Conservation (phyloP, 2,113 vertebrate genomes). For the Picathartes gymnocephalus region DNA sequence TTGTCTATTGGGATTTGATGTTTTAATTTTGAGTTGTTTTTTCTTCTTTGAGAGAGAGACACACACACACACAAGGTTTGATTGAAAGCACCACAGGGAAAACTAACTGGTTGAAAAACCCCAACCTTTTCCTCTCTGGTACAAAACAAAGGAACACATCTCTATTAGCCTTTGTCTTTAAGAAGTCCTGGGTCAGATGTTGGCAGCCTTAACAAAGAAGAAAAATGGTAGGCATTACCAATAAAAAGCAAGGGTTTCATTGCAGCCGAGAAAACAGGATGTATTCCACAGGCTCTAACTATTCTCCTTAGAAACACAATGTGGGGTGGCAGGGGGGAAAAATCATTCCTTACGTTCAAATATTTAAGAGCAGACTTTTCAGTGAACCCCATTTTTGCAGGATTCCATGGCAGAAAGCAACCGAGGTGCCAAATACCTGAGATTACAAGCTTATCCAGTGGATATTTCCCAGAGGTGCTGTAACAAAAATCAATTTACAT, state of each 20-base stretch:
- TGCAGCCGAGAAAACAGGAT: constrained; percentile 24
- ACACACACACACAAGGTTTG: not conserved
- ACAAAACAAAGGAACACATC: constrained; percentile 37
- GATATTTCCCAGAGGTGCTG: constrained; percentile 31
- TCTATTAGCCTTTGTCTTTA: constrained; percentile 9
- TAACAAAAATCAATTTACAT: not conserved
- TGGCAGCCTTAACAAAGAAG: not conserved
- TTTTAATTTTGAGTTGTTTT: not conserved
- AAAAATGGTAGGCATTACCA: not conserved
- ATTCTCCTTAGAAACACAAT: constrained; percentile 3
- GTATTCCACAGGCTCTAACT: not conserved
- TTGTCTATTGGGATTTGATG: not conserved
- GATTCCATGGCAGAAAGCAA: not conserved
- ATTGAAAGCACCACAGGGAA: not conserved
- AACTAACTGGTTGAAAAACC: not conserved
- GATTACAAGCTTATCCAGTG: not conserved
- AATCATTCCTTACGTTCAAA: not conserved
- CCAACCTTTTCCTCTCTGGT: constrained; percentile 5
- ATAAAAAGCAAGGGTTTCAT: not conserved
- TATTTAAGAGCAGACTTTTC: not conserved
- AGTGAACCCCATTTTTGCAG: not conserved
- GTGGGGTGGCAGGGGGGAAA: no score
- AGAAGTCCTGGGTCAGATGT: constrained; percentile 25
- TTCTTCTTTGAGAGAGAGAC: not conserved
- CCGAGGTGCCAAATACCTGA: constrained; percentile 29